Conservation (phyloP, 2,888 invertebrate genomes). For the Acrocyrtus sp. region DNA sequence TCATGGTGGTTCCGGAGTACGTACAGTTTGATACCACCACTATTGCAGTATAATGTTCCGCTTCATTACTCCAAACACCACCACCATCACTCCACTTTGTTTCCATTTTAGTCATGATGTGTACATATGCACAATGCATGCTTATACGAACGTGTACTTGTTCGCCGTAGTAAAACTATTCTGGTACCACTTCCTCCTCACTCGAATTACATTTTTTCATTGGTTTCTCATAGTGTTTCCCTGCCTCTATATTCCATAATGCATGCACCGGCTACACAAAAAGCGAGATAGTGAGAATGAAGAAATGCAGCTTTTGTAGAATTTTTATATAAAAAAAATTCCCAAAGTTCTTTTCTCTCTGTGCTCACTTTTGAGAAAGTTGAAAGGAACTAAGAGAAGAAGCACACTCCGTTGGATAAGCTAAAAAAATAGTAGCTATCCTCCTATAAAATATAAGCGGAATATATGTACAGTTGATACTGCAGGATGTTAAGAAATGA, state of each 20-base stretch:
- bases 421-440: neutral
- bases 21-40: too few relatives aligned
- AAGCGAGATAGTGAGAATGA: neutral
- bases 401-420: neutral
- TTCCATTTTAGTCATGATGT: too few relatives aligned
- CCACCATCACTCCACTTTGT: too few relatives aligned
- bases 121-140: neutral
- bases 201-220: too few relatives aligned
- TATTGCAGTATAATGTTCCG: slow-evolving; percentile 23
- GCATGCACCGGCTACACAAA: neutral
- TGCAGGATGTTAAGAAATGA: neutral
- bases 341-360: slow-evolving; percentile 10
- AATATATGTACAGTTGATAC: neutral
- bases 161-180: neutral
- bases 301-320: neutral
- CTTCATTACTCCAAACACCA: slow-evolving; percentile 34
- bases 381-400: neutral
- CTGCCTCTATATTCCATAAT: neutral
- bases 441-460: neutral
- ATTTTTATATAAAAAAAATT: slow-evolving; percentile 22
- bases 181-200: too few relatives aligned
- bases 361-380: slow-evolving; percentile 1
- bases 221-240: neutral
- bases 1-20: slow-evolving; percentile 23
- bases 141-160: neutral